These are phyloP conservation scores for Heliconius hewitsoni DNA, from an alignment of 1,140 invertebrate genomes.

Conservation along the genomic window DNA sequence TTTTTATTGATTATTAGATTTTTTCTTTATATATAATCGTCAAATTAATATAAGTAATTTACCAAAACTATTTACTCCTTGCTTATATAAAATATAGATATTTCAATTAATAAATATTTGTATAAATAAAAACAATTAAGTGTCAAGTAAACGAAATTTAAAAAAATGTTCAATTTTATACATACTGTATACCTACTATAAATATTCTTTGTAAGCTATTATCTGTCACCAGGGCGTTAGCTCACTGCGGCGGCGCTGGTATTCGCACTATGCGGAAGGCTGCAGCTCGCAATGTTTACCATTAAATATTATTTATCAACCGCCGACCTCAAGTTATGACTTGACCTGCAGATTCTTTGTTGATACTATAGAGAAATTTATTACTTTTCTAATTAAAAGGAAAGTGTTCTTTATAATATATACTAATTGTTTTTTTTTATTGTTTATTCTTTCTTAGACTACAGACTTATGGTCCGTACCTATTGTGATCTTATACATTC, in stretches of 20 bases:
- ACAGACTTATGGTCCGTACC: too few relatives aligned
- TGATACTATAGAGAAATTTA: slow-evolving; percentile 44
- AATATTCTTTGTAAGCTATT: slow-evolving; percentile 50
- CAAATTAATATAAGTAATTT: not conserved
- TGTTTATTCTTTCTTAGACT: too few relatives aligned
- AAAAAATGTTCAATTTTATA: not conserved
- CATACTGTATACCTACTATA: not conserved
- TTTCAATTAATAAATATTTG: not conserved
- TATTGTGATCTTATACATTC: too few relatives aligned
- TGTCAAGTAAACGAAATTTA: not conserved
- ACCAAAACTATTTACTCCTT: not conserved
- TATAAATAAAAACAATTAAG: not conserved
- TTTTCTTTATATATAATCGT: not conserved
- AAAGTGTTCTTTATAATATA: slow-evolving; percentile 36
- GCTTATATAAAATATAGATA: not conserved
- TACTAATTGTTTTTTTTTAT: too few relatives aligned
- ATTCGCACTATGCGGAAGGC: slow-evolving; percentile 68
- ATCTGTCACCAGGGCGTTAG: slow-evolving; percentile 53
- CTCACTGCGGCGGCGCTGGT: slow-evolving; percentile 54
- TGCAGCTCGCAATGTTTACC: slow-evolving; percentile 51
- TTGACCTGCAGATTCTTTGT: slow-evolving; percentile 42
- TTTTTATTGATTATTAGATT: too few relatives aligned
- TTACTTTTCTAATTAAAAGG: slow-evolving; percentile 25
- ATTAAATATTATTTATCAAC: slow-evolving; percentile 41
- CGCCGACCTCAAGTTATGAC: slow-evolving; percentile 42